Base-by-base conservation (phyloP, 2,113 vertebrate genomes). In the Pycnonotus jocosus region DNA sequence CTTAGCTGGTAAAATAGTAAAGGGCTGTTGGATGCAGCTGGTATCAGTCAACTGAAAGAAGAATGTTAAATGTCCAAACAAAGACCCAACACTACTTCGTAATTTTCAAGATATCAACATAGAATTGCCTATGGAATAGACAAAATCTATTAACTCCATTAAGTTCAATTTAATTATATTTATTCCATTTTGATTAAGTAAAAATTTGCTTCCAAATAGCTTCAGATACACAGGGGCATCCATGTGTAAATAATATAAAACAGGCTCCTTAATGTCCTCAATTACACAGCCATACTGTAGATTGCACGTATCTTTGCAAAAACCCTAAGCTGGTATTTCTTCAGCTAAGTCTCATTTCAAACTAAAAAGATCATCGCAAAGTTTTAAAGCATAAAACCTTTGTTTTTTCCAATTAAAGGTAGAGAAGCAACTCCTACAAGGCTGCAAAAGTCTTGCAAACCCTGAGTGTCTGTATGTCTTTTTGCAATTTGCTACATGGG, bases 1-100 rank as follows among this genome's bases (percentile, higher is more conserved):
- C 57, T 96, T 97, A 74, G 98, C 64, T 14, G 98, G 97, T 79
- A 98, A 81, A 84, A 98, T 77, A 30, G 90, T 94, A 76, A 98
- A 98, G 22, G 98, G 97, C 28, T 94, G 86, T 30, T 71, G 88
- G 28, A 56, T 33, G 50, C 24, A 23, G 65, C 72, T 90, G 68
- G 57, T 84, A 45, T 95, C 71, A 25, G 51, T 50, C 37, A 89
- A 35, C 97, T 97, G 86, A 65, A 96, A 96, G 25, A 84, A 81
- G 91, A 93, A 89, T 3, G 90, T 31, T 54, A 53, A 69, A 40
- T 15, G 7, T 71, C 12, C n/a, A 89, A 83, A 84, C 15, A 61
- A n/a, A 83, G 92, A 77, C 28, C 14, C 22, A 86, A 77, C 12
- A 86, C 20, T 12, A 31, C 30, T 57, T 40, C 19, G 27, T 30